Percentiles rank a stretch among this genome's conserved stretches.
Evolutionary conservation across 2,797 vertebrate genomes (phyloP).

Genomic region (Australoheros facetus): DNA sequence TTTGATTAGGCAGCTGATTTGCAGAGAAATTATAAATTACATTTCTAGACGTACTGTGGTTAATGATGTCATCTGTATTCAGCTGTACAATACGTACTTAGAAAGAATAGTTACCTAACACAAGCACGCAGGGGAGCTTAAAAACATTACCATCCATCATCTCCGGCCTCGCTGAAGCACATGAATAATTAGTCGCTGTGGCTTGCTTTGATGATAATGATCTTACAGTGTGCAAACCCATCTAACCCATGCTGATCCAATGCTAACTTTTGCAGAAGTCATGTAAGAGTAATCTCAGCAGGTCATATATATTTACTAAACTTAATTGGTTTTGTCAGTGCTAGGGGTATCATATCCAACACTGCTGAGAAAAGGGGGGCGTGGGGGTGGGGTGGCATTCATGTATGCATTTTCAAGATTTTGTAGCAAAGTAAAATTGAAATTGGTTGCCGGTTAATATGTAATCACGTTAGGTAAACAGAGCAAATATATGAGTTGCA

Average conservation of each 20-base stretch:
- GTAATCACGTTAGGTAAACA: background rate
- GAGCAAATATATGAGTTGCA: background rate
- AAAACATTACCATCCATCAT: slow-evolving; percentile 70
- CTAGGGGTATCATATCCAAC: background rate
- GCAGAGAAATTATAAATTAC: slow-evolving; percentile 36
- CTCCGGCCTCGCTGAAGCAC: slow-evolving; percentile 39
- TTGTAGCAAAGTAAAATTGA: slow-evolving; percentile 1
- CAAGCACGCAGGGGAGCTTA: slow-evolving; percentile 41
- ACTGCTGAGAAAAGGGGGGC: background rate
- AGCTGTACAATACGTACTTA: slow-evolving; percentile 26
- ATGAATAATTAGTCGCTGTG: slow-evolving; percentile 63
- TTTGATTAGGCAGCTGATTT: slow-evolving; percentile 36
- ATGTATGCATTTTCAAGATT: background rate
- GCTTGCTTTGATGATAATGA: slow-evolving; percentile 58
- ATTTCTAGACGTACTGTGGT: background rate
- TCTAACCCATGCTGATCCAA: slow-evolving; percentile 20
- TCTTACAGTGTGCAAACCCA: slow-evolving; percentile 20
- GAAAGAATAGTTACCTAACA: slow-evolving; percentile 42
- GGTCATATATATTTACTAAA: slow-evolving; percentile 6
- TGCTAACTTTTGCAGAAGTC: slow-evolving; percentile 24
- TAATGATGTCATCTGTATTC: slow-evolving; percentile 58
- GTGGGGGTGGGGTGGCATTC: background rate
- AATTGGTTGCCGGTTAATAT: background rate
- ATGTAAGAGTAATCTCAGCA: slow-evolving; percentile 17
- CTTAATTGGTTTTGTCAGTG: slow-evolving; percentile 20